These are phyloP conservation scores for Callopanchax toddi DNA, from an alignment of 2,113 vertebrate species.

Conservation along the genomic window DNA sequence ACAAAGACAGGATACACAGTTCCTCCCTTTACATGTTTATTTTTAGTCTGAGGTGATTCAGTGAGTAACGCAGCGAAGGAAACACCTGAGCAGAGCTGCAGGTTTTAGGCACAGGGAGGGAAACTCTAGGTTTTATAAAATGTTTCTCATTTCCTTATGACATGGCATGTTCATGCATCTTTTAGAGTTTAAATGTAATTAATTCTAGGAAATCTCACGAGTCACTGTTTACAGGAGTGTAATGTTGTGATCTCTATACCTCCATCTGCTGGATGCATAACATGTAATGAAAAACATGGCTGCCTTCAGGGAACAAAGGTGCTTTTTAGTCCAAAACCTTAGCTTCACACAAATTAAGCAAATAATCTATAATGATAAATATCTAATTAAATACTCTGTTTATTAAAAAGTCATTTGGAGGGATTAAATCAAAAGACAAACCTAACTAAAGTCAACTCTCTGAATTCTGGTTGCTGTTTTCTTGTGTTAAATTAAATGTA, in stretches of 20 bases:
- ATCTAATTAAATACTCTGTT: no score
- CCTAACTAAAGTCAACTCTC: no score
- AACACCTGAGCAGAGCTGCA: slow-evolving; percentile 7
- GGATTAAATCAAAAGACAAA: no score
- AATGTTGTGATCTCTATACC: neutral
- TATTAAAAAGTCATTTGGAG: no score
- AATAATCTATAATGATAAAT: no score
- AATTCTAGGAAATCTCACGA: neutral
- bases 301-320: neutral
- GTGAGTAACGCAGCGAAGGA: neutral
- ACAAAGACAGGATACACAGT: neutral
- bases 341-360: no score
- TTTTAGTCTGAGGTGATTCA: slow-evolving; percentile 33
- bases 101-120: neutral
- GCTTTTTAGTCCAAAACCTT: no score
- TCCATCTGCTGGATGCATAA: neutral
- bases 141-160: neutral
- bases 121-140: neutral
- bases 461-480: no score
- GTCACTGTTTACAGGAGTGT: neutral
- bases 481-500: no score
- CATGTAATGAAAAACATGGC: neutral
- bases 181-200: neutral
- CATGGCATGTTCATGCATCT: neutral
- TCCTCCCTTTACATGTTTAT: slow-evolving; percentile 36